Base-by-base conservation (phyloP, 2,888 invertebrate species). In the Cordylochernes scorpioides region DNA sequence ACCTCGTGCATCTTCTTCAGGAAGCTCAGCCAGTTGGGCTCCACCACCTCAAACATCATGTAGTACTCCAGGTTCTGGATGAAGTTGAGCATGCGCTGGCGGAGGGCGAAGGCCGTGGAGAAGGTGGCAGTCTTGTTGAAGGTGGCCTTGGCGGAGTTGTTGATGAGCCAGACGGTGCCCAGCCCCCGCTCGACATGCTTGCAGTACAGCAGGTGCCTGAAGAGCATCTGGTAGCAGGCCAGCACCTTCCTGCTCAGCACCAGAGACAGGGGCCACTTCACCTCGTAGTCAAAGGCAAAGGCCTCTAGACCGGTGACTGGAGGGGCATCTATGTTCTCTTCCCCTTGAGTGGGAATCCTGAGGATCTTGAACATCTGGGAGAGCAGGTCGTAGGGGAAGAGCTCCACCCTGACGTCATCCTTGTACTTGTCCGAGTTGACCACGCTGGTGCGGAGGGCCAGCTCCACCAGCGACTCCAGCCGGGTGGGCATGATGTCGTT, bases 31-130 rank as follows among this genome's bases (percentile, higher is more conserved):
- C 88, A 94, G 52, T 77, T 75, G 1, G 86, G 86, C 50, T 94
- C 91, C 43, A 94, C 74, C 27, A 91, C 84, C 58, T 94, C 94
- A 36, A 88, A 77, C 66, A 82, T 84, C 82, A 91, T 88, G 57
- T 91, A 91, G 58, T 91, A 88, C 54, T 84, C 78, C 45, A 91
- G 61, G 55, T 91, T 88, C 53, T 88, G 91, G 24, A 91, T 68
- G 52, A 86, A 91, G 55, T 80, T 77, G 44, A 91, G 61, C 94
- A 94, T 94, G 32, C 82, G 65, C 51, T 91, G 86, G 1, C 88
- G 63, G 31, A 94, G 57, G 3, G 78, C 74, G 51, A 86, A 91
- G 2, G 84, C 78, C 35, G 74, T 67, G 16, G 71, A 50, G 22
- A 46, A 45, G 4, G 50, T 44, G 15, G 49, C 46, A 35, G 47